Conservation (phyloP, 2,113 vertebrate genomes). For the Piaya cayana region DNA sequence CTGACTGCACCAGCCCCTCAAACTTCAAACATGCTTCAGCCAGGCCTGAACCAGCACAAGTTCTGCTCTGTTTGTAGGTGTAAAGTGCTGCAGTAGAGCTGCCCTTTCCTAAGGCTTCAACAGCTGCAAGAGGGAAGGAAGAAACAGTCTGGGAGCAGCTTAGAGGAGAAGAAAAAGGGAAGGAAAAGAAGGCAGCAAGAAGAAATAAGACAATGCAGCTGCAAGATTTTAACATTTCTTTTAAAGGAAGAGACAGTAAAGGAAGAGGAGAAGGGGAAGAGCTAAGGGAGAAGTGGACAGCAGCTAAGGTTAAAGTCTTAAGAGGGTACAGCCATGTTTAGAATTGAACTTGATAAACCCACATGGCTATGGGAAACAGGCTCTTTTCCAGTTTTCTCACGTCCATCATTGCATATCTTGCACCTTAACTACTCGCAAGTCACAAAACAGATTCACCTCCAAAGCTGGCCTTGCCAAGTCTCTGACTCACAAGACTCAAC, state of each 20-base stretch:
- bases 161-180: background rate
- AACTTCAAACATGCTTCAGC: background rate
- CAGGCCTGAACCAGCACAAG: background rate
- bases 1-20: background rate
- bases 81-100: background rate
- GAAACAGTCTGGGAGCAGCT: background rate
- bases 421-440: background rate
- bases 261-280: background rate
- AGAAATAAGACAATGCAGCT: background rate
- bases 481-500: background rate
- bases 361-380: accelerated
- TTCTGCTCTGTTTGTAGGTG: background rate
- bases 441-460: background rate
- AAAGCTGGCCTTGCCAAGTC: background rate
- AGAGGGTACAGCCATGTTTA: background rate
- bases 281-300: background rate
- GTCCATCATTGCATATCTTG: background rate
- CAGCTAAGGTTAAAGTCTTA: background rate
- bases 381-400: background rate
- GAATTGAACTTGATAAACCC: background rate
- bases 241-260: background rate
- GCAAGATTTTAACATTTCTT: background rate
- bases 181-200: background rate
- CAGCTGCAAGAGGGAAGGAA: background rate
- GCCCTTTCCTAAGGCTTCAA: background rate